phyloP scores from a whole-genome alignment of 2,888 invertebrate genomes.

The Pogonocherus hispidulus region DNA sequence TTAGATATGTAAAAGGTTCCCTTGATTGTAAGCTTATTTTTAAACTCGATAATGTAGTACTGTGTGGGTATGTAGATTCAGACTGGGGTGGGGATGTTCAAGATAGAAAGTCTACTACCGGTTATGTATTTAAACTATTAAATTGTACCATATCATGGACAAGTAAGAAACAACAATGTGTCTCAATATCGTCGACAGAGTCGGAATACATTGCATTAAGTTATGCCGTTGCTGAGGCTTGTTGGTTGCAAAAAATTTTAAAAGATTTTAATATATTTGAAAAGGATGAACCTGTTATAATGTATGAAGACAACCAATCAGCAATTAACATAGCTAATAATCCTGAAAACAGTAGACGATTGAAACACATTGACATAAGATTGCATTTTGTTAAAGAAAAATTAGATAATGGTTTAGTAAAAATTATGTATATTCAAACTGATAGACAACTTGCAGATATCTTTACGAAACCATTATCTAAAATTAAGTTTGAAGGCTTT shows the following conservation, averaged over 20 bases:
- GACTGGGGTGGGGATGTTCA: too few species aligned
- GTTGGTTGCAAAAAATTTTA: constrained; percentile 28
- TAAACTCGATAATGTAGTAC: too few species aligned
- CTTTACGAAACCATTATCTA: constrained; percentile 24
- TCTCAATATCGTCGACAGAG: too few species aligned
- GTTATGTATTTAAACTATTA: too few species aligned
- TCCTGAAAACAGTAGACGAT: constrained; percentile 35
- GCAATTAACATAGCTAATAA: constrained; percentile 38
- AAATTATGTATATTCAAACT: constrained; percentile 19
- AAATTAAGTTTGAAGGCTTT: neutral
- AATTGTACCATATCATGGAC: too few species aligned
- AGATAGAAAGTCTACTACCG: too few species aligned
- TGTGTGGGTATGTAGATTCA: too few species aligned
- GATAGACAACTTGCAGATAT: constrained; percentile 26
- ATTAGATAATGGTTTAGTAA: constrained; percentile 29
- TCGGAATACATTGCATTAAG: too few species aligned
- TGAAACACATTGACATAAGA: constrained; percentile 43
- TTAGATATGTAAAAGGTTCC: too few species aligned
- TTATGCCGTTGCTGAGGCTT: constrained; percentile 23
- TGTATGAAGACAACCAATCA: constrained; percentile 44
- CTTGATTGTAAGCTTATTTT: too few species aligned
- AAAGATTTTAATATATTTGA: constrained; percentile 5
- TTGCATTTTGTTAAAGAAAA: constrained; percentile 42
- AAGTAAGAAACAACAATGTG: too few species aligned
- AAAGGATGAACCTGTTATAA: constrained; percentile 6